Evolutionary conservation across 2,113 vertebrate species (phyloP).

Genomic region (Oreochromis spilurus): DNA sequence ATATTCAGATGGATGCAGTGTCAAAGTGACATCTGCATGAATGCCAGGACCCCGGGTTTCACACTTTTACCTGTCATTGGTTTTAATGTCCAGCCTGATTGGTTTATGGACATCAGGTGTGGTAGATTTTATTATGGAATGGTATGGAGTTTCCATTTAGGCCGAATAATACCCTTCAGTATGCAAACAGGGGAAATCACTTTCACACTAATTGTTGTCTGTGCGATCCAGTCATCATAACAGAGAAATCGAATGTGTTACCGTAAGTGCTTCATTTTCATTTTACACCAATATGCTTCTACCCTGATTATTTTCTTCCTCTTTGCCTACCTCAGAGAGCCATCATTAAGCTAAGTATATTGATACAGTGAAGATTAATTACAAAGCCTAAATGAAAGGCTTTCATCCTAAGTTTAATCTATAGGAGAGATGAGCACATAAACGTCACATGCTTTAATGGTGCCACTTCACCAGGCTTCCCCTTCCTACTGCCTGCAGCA

Average conservation of each 20-base stretch:
- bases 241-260: background rate
- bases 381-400: constrained; percentile 25
- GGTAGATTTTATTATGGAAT: background rate
- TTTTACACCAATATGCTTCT: constrained; percentile 9
- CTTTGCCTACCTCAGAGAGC: constrained; percentile 2
- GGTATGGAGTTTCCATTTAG: background rate
- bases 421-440: background rate
- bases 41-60: background rate
- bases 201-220: background rate
- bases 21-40: background rate
- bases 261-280: background rate
- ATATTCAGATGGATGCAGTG: background rate
- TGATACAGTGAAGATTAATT: constrained; percentile 35
- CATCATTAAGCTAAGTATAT: constrained; percentile 33
- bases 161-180: background rate
- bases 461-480: background rate
- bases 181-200: background rate
- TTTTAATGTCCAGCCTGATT: background rate
- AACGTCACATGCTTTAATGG: constrained; percentile 3
- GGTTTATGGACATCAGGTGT: background rate
- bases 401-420: constrained; percentile 28
- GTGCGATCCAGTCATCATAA: background rate
- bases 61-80: background rate
- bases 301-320: constrained; percentile 27
- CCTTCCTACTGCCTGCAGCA: constrained; percentile 6